Base-by-base conservation (phyloP, 2,888 invertebrate genomes). In the Limnephilus lunatus region DNA sequence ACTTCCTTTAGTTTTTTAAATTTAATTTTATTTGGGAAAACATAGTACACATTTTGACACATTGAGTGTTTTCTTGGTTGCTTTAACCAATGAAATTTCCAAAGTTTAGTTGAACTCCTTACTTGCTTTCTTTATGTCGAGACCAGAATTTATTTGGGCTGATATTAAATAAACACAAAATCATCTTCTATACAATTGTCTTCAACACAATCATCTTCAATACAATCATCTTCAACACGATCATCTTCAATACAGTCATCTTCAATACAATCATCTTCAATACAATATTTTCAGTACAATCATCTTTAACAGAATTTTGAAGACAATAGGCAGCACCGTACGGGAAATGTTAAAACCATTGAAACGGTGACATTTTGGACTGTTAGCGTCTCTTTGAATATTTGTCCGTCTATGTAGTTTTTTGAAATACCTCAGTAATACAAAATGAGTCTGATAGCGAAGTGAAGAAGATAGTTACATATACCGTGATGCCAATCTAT, bases 391-490 rank as follows among this genome's bases (percentile, higher is more conserved):
- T 35, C 39, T 30, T 89, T 39, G n/a, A 89, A 89, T 32, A 80
- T 85, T 85, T 85, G 35, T 85, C n/a, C 30, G 32, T 85, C 44
- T 85, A 19, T 85, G 85, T 85, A 44, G 85, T 86, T 44, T 86
- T 86, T 86, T 44, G 19, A 68, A 25, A n/a, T 68, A 68, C 68
- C 68, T 25, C 68, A 68, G 68, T 68, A 68, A 68, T 68, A 68
- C 9, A 68, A 68, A 68, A 68, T 68, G 68, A 68, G 68, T 68
- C 68, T 68, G 68, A 68, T 68, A 68, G 68, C n/a, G 19, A 53
- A 19, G 53, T 53, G 68, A 68, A 68, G 68, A 68, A 68, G 68
- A 4, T 68, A 68, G 44, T 68, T 68, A 68, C 35, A 35, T 35
- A 35, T 35, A 68, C 68, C 68, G 68, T 68, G 68, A 68, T 68